phyloP scores from a whole-genome alignment of 2,797 vertebrate species.

The Poeciliopsis turneri region DNA sequence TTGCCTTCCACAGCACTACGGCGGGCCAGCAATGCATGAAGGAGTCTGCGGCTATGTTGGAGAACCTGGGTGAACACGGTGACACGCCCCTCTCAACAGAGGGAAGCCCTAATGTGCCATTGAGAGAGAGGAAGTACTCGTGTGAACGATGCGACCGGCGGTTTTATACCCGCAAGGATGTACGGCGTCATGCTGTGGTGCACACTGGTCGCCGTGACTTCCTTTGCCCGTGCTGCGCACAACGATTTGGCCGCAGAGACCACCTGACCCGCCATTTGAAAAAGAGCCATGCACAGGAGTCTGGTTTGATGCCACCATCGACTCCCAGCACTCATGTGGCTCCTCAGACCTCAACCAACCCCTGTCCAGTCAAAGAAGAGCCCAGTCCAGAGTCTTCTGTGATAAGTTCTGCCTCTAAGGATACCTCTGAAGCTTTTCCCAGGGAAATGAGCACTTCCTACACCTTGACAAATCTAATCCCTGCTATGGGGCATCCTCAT shows the following conservation, averaged over 20 bases:
- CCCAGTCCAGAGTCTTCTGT: constrained; percentile 83
- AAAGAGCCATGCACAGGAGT: constrained; percentile 96
- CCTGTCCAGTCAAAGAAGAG: constrained; percentile 88
- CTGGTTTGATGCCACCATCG: constrained; percentile 81
- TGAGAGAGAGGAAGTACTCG: constrained; percentile 93
- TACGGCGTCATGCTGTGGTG: constrained; percentile 93
- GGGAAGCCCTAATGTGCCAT: constrained; percentile 65
- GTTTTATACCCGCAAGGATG: constrained; percentile 97
- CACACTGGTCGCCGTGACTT: constrained; percentile 97
- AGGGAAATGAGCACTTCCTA: constrained; percentile 91
- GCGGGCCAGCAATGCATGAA: constrained; percentile 86
- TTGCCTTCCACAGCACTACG: constrained; percentile 87
- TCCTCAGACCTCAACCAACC: constrained; percentile 66
- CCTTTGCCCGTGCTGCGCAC: constrained; percentile 93
- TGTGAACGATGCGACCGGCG: constrained; percentile 94
- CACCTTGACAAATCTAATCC: constrained; percentile 85
- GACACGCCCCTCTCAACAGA: constrained; percentile 83
- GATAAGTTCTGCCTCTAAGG: constrained; percentile 80
- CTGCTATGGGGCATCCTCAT: constrained; percentile 85
- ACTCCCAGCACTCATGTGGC: constrained; percentile 77
- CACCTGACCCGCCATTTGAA: constrained; percentile 96
- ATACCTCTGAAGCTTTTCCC: constrained; percentile 82
- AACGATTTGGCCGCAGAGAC: constrained; percentile 94
- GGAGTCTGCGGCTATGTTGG: constrained; percentile 87
- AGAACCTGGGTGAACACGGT: constrained; percentile 91